These are phyloP conservation scores for Coracopsis vasa DNA, from an alignment of 2,113 vertebrate genomes.

Conservation along the genomic window DNA sequence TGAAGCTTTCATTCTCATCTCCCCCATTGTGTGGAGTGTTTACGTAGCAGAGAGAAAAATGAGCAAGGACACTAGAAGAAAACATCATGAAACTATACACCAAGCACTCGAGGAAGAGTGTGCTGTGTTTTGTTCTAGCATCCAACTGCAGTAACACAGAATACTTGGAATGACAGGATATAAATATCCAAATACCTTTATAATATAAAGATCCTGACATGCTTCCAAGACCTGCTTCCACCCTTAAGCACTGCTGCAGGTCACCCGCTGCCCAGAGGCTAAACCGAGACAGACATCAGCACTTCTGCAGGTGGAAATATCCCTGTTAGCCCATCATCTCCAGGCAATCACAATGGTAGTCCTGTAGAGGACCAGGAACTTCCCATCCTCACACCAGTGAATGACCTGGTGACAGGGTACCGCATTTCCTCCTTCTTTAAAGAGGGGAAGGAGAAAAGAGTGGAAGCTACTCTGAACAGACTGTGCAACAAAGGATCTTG, in stretches of 20 bases:
- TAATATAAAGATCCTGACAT: not conserved
- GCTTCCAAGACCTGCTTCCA: not conserved
- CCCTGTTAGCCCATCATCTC: not conserved
- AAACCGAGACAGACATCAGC: not conserved
- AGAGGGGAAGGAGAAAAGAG: not conserved
- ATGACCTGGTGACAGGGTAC: not conserved
- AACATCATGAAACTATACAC: conserved; percentile 19
- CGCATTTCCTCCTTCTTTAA: not conserved
- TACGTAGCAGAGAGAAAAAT: conserved; percentile 36
- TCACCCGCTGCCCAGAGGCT: not conserved
- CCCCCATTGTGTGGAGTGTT: conserved; percentile 23
- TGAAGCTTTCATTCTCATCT: conserved; percentile 28
- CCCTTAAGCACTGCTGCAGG: not conserved
- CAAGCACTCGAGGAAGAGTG: not conserved
- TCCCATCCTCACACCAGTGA: not conserved
- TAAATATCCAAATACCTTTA: not conserved
- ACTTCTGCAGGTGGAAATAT: not conserved
- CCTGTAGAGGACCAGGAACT: not conserved
- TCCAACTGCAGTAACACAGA: not conserved
- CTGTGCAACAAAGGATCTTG: not conserved
- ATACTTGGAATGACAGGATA: not conserved
- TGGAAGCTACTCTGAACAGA: not conserved
- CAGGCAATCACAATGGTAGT: not conserved
- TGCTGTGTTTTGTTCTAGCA: not conserved
- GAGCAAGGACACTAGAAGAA: conserved; percentile 12